Conservation (phyloP, 2,797 vertebrate genomes). For the Phalloptychus januarius region DNA sequence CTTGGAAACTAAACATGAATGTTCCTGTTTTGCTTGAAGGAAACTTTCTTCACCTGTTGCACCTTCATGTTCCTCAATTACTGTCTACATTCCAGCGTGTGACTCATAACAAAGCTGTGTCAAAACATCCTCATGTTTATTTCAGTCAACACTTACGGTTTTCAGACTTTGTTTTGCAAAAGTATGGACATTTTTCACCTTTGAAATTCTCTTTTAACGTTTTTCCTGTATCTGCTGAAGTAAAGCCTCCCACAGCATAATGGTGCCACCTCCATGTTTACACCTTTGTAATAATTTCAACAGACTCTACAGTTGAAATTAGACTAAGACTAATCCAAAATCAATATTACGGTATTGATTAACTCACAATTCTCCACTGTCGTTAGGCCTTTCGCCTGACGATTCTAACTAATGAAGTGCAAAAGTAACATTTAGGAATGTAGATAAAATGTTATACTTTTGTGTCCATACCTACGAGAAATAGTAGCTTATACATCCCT, state of each 20-base stretch:
- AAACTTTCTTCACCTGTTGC: background rate
- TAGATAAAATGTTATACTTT: background rate
- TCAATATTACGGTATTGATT: background rate
- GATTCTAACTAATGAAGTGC: background rate
- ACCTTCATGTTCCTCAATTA: background rate
- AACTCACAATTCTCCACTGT: background rate
- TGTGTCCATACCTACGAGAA: background rate
- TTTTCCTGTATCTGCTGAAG: background rate
- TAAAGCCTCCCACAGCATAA: background rate
- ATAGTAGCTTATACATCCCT: background rate
- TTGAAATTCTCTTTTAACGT: background rate
- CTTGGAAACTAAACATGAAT: background rate
- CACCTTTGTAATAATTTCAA: background rate
- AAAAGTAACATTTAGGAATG: background rate
- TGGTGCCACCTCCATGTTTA: background rate
- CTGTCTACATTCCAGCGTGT: background rate
- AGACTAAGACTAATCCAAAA: background rate
- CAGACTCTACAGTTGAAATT: background rate
- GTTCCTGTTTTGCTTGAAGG: background rate
- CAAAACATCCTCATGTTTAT: background rate
- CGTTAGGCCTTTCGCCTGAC: background rate
- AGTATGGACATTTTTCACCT: background rate
- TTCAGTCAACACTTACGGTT: background rate
- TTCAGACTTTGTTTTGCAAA: background rate
- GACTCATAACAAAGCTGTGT: background rate